These are phyloP conservation scores for Phaethornis superciliosus DNA, from an alignment of 2,113 vertebrate genomes.

Conservation along the genomic window DNA sequence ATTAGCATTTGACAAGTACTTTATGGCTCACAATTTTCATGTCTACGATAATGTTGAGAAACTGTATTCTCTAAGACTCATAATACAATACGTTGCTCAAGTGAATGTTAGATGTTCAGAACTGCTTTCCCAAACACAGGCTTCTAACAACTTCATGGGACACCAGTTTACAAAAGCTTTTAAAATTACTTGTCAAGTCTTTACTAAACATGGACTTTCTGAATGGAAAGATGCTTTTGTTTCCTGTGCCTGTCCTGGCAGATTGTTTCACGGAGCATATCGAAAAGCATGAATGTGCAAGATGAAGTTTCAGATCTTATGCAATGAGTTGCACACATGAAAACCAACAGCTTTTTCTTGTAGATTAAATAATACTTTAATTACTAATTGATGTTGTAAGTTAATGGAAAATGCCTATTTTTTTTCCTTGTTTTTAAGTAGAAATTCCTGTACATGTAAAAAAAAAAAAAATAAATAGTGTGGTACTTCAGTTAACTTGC, in stretches of 20 bases:
- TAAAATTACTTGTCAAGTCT: neutral
- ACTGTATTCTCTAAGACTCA: constrained; percentile 24
- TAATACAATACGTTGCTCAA: constrained; percentile 42
- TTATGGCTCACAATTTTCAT: constrained; percentile 58
- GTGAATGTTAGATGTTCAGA: neutral
- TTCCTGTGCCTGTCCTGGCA: neutral
- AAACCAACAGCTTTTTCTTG: neutral
- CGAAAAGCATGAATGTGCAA: neutral
- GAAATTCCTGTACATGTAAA: neutral
- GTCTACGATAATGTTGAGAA: constrained; percentile 41
- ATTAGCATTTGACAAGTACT: constrained; percentile 68
- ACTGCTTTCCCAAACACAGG: neutral
- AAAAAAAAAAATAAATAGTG: neutral
- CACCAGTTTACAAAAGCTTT: neutral
- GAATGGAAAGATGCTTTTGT: neutral
- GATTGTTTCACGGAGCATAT: neutral
- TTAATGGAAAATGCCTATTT: neutral
- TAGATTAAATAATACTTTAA: neutral
- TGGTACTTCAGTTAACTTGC: neutral
- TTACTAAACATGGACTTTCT: neutral
- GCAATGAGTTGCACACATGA: neutral
- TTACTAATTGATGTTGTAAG: neutral
- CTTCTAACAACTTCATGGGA: neutral
- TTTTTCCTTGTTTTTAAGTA: neutral
- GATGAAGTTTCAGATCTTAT: neutral